Evolutionary conservation across 2,113 vertebrate species (phyloP), one percentile per base, ranked within the genome.

Genomic region (Pterocles orientalis): DNA sequence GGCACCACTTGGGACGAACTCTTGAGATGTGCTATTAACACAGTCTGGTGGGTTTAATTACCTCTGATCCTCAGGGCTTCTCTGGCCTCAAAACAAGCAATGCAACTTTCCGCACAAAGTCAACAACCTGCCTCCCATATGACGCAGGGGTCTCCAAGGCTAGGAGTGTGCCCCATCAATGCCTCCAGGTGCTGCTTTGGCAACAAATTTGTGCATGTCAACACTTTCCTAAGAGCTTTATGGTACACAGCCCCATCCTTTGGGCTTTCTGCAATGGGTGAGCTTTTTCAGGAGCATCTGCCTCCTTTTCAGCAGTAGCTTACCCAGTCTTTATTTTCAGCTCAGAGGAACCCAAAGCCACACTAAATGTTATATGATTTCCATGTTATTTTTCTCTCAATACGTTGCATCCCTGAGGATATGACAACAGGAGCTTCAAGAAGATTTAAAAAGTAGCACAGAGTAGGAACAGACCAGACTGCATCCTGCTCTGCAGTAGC

Each of bases 101-200:
- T 1, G 1, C 17, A 41, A 24, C 48, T 19, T 70, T 12, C 45
- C 66, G 23, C 21, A 39, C 18, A 26, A 71, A 29, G 24, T 17
- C 43, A 76, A 23, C 33, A 23, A 34, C 28, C 21, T 66, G 18
- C 56, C 26, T 80, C n/a, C 31, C 18, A 4, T 33, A 18, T 1
- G 2, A 31, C 4, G 26, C 5, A 18, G 25, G 9, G 24, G 24
- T 70, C 20, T 45, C 29, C 41, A 56, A 43, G 34, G 20, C 51
- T 39, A 31, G 33, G 9, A 60, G 5, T 16, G 23, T 0, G 1
- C 53, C 56, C 47, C 28, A 21, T 8, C 5, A 4, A 12, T 2
- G 5, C 10, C 39, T 36, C 14, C 28, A 31, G 28, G 28, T 43
- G 39, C 34, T 76, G 53, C 45, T 36, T 47, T 64, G 50, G 57